Percentiles rank a stretch among this genome's conserved stretches.
Conservation (phyloP, 2,888 invertebrate species). For the Lepidonotus clava region DNA sequence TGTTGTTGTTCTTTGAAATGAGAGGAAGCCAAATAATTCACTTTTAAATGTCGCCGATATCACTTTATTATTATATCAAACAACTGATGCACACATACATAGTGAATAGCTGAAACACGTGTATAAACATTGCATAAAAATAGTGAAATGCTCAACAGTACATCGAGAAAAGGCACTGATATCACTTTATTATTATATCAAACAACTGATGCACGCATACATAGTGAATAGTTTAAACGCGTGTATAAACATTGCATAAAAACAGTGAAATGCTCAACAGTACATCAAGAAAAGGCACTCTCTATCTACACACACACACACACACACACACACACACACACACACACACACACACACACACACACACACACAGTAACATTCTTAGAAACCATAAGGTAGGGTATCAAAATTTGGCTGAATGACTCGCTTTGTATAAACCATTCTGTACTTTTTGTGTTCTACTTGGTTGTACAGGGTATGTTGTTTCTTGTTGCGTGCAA, state of each 20-base stretch:
- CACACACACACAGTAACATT: background rate
- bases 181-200: background rate
- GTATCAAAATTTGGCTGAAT: conserved; percentile 26
- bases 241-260: background rate
- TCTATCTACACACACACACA: background rate
- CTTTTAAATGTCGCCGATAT: too few species aligned
- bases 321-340: background rate
- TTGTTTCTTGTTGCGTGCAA: background rate
- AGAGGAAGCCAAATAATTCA: too few species aligned
- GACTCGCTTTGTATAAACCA: conserved; percentile 17
- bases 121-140: background rate
- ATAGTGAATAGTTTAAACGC: too few species aligned
- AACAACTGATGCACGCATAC: too few species aligned
- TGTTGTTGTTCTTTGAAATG: background rate
- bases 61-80: too few species aligned
- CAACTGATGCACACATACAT: too few species aligned
- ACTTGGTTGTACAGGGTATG: background rate
- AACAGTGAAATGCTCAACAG: background rate
- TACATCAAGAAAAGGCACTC: background rate
- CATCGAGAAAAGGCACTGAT: background rate
- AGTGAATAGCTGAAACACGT: too few species aligned
- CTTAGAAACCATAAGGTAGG: background rate
- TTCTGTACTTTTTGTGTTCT: background rate
- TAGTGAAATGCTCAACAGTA: too few species aligned
- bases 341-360: background rate